Percentiles rank a stretch among this genome's conserved stretches.
Conservation (phyloP, 2,888 invertebrate species). For the Brachycybe producta region DNA sequence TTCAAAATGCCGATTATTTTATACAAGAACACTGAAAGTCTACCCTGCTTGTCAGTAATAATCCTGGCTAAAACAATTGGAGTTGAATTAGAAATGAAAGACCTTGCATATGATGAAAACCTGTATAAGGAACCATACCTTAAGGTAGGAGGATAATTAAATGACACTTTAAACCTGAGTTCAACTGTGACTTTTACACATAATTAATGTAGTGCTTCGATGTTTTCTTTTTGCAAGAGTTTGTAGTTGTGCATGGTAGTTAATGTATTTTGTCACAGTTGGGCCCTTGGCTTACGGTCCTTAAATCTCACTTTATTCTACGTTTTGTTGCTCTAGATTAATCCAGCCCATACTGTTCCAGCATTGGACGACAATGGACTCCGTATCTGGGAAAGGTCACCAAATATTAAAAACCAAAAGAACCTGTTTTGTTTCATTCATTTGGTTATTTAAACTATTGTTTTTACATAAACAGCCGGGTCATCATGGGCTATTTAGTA, state of each 20-base stretch:
- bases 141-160: neutral
- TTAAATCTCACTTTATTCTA: no score
- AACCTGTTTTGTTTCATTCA: neutral
- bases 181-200: no score
- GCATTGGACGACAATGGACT: constrained; percentile 6
- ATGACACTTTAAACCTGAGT: neutral
- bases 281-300: no score
- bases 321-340: neutral
- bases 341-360: constrained; percentile 2
- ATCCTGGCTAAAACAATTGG: constrained; percentile 28
- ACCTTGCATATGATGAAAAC: constrained; percentile 26
- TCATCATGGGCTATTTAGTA: constrained; percentile 6
- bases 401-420: neutral
- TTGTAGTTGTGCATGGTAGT: no score
- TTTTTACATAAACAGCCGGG: constrained; percentile 7
- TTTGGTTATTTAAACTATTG: neutral
- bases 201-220: no score
- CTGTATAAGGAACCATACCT: constrained; percentile 24
- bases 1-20: constrained; percentile 8
- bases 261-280: no score
- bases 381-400: constrained; percentile 5
- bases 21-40: constrained; percentile 19
- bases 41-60: constrained; percentile 29
- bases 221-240: no score
- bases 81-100: constrained; percentile 27